A percentile compares a stretch with the other conserved stretches of the same genome.
phyloP scores from a whole-genome alignment of 2,113 vertebrate genomes.

The Cisticola juncidis region DNA sequence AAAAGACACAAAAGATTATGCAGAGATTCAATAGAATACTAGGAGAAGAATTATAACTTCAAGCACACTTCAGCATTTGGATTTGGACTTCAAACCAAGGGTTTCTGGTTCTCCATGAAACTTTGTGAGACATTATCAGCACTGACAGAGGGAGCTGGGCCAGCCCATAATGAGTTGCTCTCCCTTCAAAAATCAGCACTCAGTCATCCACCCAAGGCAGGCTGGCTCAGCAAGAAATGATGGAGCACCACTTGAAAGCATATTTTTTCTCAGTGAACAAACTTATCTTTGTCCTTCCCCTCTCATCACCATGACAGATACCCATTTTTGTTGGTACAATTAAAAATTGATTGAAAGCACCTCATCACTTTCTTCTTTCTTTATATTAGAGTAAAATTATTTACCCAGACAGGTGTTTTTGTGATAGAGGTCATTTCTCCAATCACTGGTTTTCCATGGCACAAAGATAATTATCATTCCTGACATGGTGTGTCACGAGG shows the following conservation, averaged over 20 bases:
- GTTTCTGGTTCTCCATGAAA: neutral
- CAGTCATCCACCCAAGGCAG: neutral
- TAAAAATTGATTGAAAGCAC: slow-evolving; percentile 34
- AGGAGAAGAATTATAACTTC: neutral
- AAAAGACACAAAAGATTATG: neutral
- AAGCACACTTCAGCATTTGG: neutral
- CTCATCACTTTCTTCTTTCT: neutral
- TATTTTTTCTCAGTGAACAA: slow-evolving; percentile 4
- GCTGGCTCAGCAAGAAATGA: slow-evolving; percentile 2
- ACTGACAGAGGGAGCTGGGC: neutral
- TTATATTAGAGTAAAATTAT: neutral
- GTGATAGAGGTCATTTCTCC: neutral
- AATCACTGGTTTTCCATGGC: neutral
- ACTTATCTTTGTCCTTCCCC: slow-evolving; percentile 20
- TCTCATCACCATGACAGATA: neutral
- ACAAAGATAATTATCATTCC: neutral
- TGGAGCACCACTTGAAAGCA: neutral
- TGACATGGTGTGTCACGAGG: neutral
- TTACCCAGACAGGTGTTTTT: slow-evolving; percentile 35
- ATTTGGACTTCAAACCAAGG: fast-evolving
- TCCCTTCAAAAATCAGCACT: neutral
- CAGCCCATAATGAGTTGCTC: neutral
- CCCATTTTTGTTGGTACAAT: neutral
- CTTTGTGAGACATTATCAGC: neutral
- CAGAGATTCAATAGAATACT: neutral